Evolutionary conservation across 2,113 vertebrate species (phyloP).

Genomic region (Plotosus lineatus): DNA sequence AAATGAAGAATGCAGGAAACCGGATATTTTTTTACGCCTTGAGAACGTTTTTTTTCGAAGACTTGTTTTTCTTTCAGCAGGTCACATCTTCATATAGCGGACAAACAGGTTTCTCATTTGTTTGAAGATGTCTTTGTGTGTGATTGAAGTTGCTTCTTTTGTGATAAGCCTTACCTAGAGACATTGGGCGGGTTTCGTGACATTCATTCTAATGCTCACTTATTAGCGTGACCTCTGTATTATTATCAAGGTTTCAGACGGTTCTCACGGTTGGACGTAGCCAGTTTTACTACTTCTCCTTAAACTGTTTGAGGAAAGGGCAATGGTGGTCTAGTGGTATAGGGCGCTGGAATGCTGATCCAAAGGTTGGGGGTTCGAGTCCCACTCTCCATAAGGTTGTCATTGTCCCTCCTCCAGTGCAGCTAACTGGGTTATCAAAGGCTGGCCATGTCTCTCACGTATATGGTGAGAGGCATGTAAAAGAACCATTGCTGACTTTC

Average conservation of each 20-base stretch:
- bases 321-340: too few species aligned
- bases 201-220: not conserved
- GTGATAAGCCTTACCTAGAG: not conserved
- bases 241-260: not conserved
- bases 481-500: too few species aligned
- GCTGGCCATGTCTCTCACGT: too few species aligned
- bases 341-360: too few species aligned
- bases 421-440: too few species aligned
- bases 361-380: too few species aligned
- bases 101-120: slow-evolving; percentile 24
- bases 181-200: not conserved
- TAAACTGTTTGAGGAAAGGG: slow-evolving; percentile 1
- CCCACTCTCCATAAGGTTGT: too few species aligned
- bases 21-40: not conserved
- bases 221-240: slow-evolving; percentile 1
- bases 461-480: too few species aligned
- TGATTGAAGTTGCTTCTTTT: not conserved
- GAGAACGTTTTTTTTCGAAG: not conserved
- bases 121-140: not conserved
- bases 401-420: too few species aligned
- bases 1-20: not conserved
- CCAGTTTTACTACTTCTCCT: not conserved
- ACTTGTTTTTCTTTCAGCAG: not conserved
- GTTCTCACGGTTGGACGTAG: not conserved
- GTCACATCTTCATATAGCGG: not conserved